Conservation (phyloP, 2,797 vertebrate genomes). For the Poeciliopsis presidionis region DNA sequence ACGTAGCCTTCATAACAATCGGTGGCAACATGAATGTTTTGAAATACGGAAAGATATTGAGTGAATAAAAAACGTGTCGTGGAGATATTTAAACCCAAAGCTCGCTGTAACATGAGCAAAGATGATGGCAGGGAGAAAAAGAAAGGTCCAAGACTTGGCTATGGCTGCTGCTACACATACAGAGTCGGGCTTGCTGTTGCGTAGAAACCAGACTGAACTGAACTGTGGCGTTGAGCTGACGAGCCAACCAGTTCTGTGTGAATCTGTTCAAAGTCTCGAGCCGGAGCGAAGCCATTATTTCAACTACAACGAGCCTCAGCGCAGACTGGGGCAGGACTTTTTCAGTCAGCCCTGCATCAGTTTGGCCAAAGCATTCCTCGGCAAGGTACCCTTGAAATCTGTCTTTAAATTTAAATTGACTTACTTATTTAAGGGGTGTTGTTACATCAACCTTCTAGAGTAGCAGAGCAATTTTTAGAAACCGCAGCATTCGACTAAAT, state of each 20-base stretch:
- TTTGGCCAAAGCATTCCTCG: slow-evolving; percentile 89
- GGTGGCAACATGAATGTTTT: background rate
- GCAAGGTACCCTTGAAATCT: slow-evolving; percentile 82
- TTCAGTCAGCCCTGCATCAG: slow-evolving; percentile 86
- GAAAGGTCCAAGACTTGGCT: slow-evolving; percentile 47
- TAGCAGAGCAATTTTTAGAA: background rate
- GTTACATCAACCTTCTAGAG: background rate
- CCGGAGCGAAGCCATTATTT: slow-evolving; percentile 82
- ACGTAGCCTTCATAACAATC: background rate
- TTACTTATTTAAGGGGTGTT: background rate
- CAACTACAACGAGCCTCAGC: slow-evolving; percentile 31
- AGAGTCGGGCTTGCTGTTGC: background rate
- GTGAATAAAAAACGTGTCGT: background rate
- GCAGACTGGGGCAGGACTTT: slow-evolving; percentile 80
- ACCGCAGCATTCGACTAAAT: background rate
- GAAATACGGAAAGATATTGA: background rate
- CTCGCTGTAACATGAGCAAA: background rate
- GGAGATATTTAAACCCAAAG: background rate
- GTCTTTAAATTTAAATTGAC: background rate
- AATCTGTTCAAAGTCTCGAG: slow-evolving; percentile 12
- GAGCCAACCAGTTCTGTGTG: background rate
- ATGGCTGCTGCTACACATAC: background rate
- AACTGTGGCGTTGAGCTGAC: background rate
- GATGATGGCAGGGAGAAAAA: slow-evolving; percentile 71
- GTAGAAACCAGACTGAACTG: background rate